These are phyloP conservation scores for Solen grandis DNA, from an alignment of 1,140 invertebrate genomes.

Conservation along the genomic window DNA sequence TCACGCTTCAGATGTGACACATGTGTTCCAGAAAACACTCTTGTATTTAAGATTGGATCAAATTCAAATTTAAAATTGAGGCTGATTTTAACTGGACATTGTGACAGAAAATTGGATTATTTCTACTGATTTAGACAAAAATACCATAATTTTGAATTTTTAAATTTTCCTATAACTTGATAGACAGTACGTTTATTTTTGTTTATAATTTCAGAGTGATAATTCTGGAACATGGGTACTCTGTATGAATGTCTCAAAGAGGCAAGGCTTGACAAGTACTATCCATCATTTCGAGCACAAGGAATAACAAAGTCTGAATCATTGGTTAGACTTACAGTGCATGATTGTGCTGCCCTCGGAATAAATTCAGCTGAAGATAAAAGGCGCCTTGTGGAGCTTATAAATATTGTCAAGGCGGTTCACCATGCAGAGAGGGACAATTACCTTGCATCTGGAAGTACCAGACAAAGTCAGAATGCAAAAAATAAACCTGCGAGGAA, in stretches of 20 bases:
- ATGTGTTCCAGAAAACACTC: too few relatives aligned
- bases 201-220: too few relatives aligned
- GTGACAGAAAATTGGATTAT: too few relatives aligned
- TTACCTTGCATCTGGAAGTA: not conserved
- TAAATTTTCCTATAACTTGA: too few relatives aligned
- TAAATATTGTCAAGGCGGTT: constrained; percentile 78
- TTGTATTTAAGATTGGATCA: too few relatives aligned
- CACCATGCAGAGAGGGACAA: constrained; percentile 55
- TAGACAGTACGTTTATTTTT: too few relatives aligned
- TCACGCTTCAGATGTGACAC: too few relatives aligned
- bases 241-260: constrained; percentile 78
- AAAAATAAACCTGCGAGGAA: constrained; percentile 60
- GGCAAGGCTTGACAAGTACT: constrained; percentile 76
- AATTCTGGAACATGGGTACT: constrained; percentile 67
- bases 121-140: too few relatives aligned
- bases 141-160: too few relatives aligned
- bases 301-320: constrained; percentile 76
- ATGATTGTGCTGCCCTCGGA: constrained; percentile 73
- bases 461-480: constrained; percentile 40
- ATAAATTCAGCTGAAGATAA: constrained; percentile 73
- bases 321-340: constrained; percentile 70
- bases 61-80: too few relatives aligned
- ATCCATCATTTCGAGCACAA: constrained; percentile 73
- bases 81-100: too few relatives aligned
- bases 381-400: constrained; percentile 72